phyloP scores from a whole-genome alignment of 2,888 invertebrate species.

The Lasiommata megera region DNA sequence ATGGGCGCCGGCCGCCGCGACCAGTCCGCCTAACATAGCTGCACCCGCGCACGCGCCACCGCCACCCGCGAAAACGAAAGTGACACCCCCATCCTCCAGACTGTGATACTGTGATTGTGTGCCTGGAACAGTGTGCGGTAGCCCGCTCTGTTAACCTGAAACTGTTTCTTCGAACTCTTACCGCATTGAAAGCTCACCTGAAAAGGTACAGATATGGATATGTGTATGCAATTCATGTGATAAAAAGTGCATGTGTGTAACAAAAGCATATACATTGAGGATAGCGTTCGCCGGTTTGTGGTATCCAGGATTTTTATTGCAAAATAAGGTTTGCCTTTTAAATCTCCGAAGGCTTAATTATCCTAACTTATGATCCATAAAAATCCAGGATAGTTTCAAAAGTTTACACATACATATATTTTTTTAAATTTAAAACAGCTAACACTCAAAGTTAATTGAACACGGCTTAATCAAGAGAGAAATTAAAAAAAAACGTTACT shows the following conservation, averaged over 20 bases:
- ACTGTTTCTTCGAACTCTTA: constrained; percentile 56
- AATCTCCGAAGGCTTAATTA: constrained; percentile 5
- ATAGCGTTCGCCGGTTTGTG: constrained; percentile 10
- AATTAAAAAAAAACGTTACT: neutral
- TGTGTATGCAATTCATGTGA: constrained; percentile 26
- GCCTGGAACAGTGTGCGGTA: constrained; percentile 76
- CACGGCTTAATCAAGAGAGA: neutral
- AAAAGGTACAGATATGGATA: constrained; percentile 60
- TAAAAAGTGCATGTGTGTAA: constrained; percentile 31
- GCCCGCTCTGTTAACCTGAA: constrained; percentile 74
- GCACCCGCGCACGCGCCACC: constrained; percentile 51
- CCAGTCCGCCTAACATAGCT: constrained; percentile 62
- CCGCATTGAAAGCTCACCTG: constrained; percentile 55
- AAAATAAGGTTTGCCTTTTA: constrained; percentile 18
- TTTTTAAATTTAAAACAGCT: neutral
- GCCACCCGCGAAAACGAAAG: constrained; percentile 63
- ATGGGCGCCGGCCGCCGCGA: constrained; percentile 61
- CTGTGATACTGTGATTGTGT: constrained; percentile 71
- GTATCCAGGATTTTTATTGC: constrained; percentile 19
- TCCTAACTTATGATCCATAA: neutral
- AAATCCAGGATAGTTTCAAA: neutral
- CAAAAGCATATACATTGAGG: constrained; percentile 8
- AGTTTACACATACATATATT: neutral
- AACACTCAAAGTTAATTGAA: neutral
- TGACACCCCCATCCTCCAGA: constrained; percentile 45